A percentile compares a stretch with the other conserved stretches of the same genome.
These are phyloP conservation scores for Tachypleus tridentatus DNA, from an alignment of 1,140 invertebrate species.

Conservation along the genomic window DNA sequence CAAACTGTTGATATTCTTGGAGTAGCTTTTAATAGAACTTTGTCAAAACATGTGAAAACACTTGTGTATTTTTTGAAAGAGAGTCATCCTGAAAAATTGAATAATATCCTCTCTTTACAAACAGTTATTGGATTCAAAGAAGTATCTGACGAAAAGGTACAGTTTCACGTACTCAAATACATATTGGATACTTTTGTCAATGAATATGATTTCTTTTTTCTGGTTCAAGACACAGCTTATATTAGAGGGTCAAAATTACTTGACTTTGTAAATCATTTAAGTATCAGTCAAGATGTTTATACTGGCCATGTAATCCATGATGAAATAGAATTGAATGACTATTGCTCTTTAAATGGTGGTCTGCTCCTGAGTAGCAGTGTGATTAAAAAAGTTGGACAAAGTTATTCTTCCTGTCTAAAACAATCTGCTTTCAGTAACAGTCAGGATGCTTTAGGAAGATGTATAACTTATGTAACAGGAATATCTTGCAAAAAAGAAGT, in stretches of 20 bases:
- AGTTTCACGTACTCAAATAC: conserved; percentile 64
- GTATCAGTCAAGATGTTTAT: conserved; percentile 67
- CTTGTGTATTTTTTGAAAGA: conserved; percentile 60
- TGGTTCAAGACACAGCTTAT: conserved; percentile 67
- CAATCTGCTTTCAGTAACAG: conserved; percentile 63
- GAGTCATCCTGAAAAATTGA: conserved; percentile 33
- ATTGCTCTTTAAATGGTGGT: conserved; percentile 44
- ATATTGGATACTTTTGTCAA: conserved; percentile 70
- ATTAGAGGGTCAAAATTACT: conserved; percentile 57
- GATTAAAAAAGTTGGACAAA: conserved; percentile 51
- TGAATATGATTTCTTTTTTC: conserved; percentile 79
- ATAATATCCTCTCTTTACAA: conserved; percentile 29
- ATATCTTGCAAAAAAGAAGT: conserved; percentile 43
- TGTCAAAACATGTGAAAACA: conserved; percentile 63
- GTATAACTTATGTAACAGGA: conserved; percentile 55
- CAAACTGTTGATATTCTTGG: conserved; percentile 54
- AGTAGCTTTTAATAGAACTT: conserved; percentile 64
- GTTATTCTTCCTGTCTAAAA: conserved; percentile 72
- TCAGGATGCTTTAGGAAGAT: conserved; percentile 68
- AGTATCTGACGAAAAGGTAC: conserved; percentile 29
- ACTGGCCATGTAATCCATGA: conserved; percentile 42
- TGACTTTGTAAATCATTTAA: conserved; percentile 57
- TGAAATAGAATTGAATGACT: conserved; percentile 7
- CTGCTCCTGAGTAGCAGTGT: conserved; percentile 63
- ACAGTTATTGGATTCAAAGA: conserved; percentile 33